These are phyloP conservation scores for Drosophila histrio DNA, from an alignment of 2,888 invertebrate species.

Conservation along the genomic window DNA sequence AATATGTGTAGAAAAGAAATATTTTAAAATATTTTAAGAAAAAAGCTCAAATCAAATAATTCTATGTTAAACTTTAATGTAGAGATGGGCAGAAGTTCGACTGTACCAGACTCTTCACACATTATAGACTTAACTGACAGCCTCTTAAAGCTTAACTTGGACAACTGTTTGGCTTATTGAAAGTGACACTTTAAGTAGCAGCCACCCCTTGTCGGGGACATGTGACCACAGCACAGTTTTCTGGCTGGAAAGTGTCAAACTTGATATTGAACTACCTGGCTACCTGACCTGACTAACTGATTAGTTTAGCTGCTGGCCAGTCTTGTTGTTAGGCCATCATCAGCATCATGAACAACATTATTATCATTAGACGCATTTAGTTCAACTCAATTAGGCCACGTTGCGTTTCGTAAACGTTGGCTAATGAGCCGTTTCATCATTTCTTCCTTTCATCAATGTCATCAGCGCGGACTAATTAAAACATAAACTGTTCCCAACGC, in stretches of 20 bases:
- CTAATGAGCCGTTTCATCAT: conserved; percentile 24
- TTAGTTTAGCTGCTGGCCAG: conserved; percentile 1
- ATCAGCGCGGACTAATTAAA: conserved; percentile 56
- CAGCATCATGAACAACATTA: conserved; percentile 8
- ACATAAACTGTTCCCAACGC: conserved; percentile 49
- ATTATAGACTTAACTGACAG: background rate
- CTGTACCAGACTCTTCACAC: background rate
- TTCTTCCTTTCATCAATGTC: conserved; percentile 29
- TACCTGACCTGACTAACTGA: conserved; percentile 7
- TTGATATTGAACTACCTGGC: background rate
- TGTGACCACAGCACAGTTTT: background rate
- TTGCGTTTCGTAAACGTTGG: conserved; percentile 4
- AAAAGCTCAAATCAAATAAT: too few species aligned
- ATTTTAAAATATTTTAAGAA: too few species aligned
- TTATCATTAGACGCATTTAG: conserved; percentile 42
- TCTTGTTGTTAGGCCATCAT: background rate
- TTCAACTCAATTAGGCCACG: conserved; percentile 31
- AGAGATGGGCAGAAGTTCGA: background rate
- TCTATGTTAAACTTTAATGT: too few species aligned
- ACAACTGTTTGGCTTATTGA: conserved; percentile 6
- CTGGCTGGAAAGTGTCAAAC: background rate
- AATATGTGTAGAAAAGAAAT: too few species aligned
- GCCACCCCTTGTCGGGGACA: background rate
- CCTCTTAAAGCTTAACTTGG: background rate
- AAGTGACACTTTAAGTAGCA: conserved; percentile 6